Evolutionary conservation across 2,797 vertebrate genomes (phyloP).

Genomic region (Artibeus jamaicensis): DNA sequence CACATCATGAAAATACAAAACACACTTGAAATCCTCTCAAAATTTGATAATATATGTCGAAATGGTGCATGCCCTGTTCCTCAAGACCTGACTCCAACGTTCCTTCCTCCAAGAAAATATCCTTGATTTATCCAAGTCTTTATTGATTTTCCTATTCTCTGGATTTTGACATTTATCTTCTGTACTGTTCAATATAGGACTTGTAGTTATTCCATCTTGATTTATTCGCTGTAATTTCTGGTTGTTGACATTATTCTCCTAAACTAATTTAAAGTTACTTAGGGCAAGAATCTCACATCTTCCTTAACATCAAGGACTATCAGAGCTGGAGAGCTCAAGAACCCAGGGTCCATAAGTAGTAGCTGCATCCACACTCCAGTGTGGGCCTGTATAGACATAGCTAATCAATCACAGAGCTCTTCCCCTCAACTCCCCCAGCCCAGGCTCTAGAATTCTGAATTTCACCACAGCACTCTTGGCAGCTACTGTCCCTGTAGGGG

Average conservation of each 20-base stretch:
- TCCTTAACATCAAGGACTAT: neutral
- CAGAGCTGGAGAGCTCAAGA: neutral
- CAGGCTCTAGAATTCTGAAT: neutral
- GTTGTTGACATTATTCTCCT: neutral
- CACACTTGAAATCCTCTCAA: neutral
- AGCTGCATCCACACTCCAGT: neutral
- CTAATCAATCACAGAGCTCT: neutral
- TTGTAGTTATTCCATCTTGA: neutral
- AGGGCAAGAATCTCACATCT: neutral
- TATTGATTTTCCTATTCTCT: neutral
- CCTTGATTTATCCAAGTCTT: neutral
- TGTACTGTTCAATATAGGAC: neutral
- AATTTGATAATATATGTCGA: neutral
- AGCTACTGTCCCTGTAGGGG: neutral
- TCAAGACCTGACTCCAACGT: neutral
- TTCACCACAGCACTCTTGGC: neutral
- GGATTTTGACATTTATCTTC: constrained; percentile 1
- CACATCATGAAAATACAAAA: neutral
- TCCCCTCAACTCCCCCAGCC: neutral
- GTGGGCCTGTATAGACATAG: neutral
- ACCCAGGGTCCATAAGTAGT: neutral
- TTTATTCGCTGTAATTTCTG: constrained; percentile 2
- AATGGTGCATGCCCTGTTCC: neutral
- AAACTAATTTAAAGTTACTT: neutral
- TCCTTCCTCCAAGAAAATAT: neutral